phyloP scores from a whole-genome alignment of 1,140 invertebrate genomes.

The Drosophila repleta region DNA sequence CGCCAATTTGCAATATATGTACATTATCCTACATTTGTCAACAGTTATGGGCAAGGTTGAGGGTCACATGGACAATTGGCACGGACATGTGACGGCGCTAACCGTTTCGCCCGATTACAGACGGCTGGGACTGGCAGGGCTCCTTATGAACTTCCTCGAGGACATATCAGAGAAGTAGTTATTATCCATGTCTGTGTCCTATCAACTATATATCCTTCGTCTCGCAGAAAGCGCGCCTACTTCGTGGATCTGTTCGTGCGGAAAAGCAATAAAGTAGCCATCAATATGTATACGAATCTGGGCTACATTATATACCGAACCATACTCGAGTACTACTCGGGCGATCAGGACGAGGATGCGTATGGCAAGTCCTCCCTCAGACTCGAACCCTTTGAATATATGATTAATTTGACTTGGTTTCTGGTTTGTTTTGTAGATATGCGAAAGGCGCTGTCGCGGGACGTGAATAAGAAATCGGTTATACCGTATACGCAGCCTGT shows the following conservation, averaged over 20 bases:
- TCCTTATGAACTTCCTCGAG: slow-evolving; percentile 97
- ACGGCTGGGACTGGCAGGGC: slow-evolving; percentile 94
- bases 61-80: slow-evolving; percentile 97
- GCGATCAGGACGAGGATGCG: slow-evolving; percentile 98
- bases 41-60: slow-evolving; percentile 99
- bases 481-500: slow-evolving; percentile 97
- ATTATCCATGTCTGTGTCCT: background rate
- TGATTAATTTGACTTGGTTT: too few species aligned
- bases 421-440: slow-evolving; percentile 90
- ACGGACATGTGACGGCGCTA: slow-evolving; percentile 99
- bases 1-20: background rate
- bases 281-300: slow-evolving; percentile 98
- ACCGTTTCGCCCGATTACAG: slow-evolving; percentile 98
- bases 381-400: too few species aligned
- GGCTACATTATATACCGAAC: slow-evolving; percentile 99
- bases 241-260: slow-evolving; percentile 99
- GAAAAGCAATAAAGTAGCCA: slow-evolving; percentile 98
- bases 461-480: slow-evolving; percentile 96
- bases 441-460: slow-evolving; percentile 97
- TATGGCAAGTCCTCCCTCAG: slow-evolving; percentile 94
- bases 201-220: too few species aligned
- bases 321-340: slow-evolving; percentile 98
- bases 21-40: background rate
- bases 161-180: slow-evolving; percentile 96
- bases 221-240: slow-evolving; percentile 94